Base-by-base conservation (phyloP, 2,797 vertebrate species). In the Coilia nasus region DNA sequence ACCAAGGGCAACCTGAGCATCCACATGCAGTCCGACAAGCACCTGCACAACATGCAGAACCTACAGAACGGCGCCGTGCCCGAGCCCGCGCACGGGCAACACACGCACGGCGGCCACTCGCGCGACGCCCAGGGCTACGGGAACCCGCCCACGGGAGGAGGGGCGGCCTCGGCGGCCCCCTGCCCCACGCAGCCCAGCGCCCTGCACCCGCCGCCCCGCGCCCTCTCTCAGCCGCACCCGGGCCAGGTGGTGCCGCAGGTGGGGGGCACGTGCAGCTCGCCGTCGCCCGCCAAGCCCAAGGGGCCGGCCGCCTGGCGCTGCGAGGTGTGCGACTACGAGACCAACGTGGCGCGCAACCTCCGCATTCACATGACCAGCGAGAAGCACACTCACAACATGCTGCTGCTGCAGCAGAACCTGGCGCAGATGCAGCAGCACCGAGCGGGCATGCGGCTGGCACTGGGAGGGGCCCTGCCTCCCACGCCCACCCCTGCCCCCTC, bases 1-100 rank as follows among this genome's bases (percentile, higher is more conserved):
- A 99, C 98, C 91, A 99, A 99, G 96, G 98, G 98, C 95, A 99
- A 99, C 96, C 97, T 99, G 93, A 99, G 98, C 96, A 99, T 99
- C 93, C 98, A 99, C 94, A 99, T 99, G 98, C 98, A 99, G 97
- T 99, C 98, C 0, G 98, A 99, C 94, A 99, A 99, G 96, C 98
- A 99, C 95, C 97, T 99, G 90, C 99, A 99, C 93, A 99, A 99
- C 90, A 98, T 99, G 94, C 98, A 99, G 93, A 98, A 93, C 90
- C 93, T 97, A 93, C 94, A 98, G 94, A 96, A 96, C 0, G 95
- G 96, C 84, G 96, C 94, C 93, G 93, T 67, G 88, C 0, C 91
- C 85, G 86, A 59, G 85, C 71, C 92, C 87, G 86, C 88, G 87
- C 87, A 88, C 92, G 46, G 86, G 92, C 46, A 89, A 91, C 4